Evolutionary conservation across 2,797 vertebrate genomes (phyloP).

Genomic region (Gambelia wislizenii): DNA sequence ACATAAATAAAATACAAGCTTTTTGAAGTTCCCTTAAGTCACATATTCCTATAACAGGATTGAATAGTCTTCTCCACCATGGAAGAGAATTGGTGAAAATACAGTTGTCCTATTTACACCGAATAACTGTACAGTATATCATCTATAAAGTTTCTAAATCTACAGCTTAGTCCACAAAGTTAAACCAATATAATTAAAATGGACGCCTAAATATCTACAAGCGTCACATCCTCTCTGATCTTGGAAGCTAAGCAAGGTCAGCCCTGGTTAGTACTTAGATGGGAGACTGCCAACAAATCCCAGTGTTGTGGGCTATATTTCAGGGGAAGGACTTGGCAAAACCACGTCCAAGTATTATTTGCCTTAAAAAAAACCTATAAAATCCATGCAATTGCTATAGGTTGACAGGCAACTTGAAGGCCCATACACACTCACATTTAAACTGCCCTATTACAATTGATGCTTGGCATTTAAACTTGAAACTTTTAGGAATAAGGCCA

Average conservation of each 20-base stretch:
- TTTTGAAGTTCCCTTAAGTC: neutral
- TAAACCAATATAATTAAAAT: neutral
- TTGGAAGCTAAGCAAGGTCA: too few relatives aligned
- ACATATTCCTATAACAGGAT: slow-evolving; percentile 2
- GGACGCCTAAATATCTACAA: too few relatives aligned
- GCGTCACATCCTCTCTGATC: too few relatives aligned
- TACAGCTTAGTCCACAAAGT: neutral
- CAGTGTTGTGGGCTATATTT: too few relatives aligned
- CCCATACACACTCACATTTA: too few relatives aligned
- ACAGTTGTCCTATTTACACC: neutral
- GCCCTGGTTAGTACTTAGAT: too few relatives aligned
- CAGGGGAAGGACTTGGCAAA: too few relatives aligned
- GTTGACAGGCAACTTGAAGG: too few relatives aligned
- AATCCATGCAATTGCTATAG: too few relatives aligned
- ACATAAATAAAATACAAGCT: slow-evolving; percentile 56
- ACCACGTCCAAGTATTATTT: too few relatives aligned
- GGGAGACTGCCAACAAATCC: too few relatives aligned
- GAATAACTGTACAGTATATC: neutral
- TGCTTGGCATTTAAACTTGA: neutral
- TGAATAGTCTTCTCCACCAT: neutral
- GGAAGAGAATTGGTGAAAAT: neutral
- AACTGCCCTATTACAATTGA: neutral
- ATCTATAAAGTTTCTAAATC: neutral
- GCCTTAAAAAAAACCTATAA: too few relatives aligned
- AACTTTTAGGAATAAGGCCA: neutral